These are phyloP conservation scores for Lampris incognitus DNA, from an alignment of 2,113 vertebrate species.

Conservation along the genomic window DNA sequence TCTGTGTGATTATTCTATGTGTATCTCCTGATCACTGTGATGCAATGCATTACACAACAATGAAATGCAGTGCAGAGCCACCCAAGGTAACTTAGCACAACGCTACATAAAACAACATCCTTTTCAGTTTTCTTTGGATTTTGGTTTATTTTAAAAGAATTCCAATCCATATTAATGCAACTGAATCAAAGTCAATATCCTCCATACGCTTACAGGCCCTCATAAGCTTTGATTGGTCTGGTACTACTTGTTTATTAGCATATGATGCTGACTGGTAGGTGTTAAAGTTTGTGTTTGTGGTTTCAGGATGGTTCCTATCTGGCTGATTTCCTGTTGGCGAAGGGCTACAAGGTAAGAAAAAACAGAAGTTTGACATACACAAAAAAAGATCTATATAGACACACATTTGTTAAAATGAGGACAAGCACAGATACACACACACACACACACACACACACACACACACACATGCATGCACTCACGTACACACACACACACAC, in stretches of 20 bases:
- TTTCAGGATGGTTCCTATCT: conserved; percentile 98
- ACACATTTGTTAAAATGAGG: not conserved
- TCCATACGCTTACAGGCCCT: no score
- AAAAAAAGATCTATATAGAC: not conserved
- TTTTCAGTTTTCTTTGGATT: no score
- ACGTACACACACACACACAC: conserved; percentile 25
- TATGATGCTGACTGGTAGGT: conserved; percentile 8
- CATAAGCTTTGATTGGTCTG: no score
- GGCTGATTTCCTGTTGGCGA: conserved; percentile 96
- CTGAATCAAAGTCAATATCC: no score
- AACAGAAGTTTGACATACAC: not conserved
- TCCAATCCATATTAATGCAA: no score
- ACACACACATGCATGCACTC: not conserved
- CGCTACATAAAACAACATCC: no score
- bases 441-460: not conserved
- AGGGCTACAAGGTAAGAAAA: conserved; percentile 95
- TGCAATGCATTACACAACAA: no score
- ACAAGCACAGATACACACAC: not conserved
- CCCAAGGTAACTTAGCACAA: no score
- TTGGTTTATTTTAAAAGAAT: no score
- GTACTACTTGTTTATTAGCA: not conserved
- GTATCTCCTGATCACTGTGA: no score
- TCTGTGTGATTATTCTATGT: no score
- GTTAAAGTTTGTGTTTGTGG: conserved; percentile 57
- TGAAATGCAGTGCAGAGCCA: no score